A percentile compares a stretch with the other conserved stretches of the same genome.
Evolutionary conservation across 2,113 vertebrate genomes (phyloP).

Genomic region (Clinocottus analis): DNA sequence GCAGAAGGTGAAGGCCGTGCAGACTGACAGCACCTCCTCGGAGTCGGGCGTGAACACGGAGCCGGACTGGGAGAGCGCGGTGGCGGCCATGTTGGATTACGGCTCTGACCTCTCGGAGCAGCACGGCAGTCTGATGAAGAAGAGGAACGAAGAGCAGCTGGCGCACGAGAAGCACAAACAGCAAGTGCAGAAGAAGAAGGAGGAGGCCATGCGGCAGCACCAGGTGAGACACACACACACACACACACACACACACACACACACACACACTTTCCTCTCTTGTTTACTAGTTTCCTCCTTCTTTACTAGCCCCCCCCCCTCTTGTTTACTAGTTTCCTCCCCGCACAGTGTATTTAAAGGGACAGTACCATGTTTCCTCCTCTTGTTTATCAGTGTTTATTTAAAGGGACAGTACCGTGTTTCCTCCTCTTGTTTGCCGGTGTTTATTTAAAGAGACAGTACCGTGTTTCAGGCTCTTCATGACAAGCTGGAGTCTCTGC

Average conservation of each 20-base stretch:
- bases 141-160: constrained; percentile 45
- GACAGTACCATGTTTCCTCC: too few species aligned
- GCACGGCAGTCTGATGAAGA: constrained; percentile 15
- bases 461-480: constrained; percentile 57
- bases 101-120: constrained; percentile 20
- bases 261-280: too few species aligned
- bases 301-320: too few species aligned
- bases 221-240: constrained; percentile 43
- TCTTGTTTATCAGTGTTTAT: too few species aligned
- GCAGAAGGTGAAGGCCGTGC: constrained; percentile 38
- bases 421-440: too few species aligned
- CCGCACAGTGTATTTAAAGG: too few species aligned
- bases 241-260: neutral
- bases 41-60: constrained; percentile 55
- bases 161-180: constrained; percentile 18
- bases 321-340: too few species aligned
- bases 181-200: constrained; percentile 64
- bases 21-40: constrained; percentile 30
- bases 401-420: too few species aligned
- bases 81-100: constrained; percentile 42
- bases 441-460: too few species aligned
- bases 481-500: constrained; percentile 70
- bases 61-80: constrained; percentile 62
- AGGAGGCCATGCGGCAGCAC: constrained; percentile 55
- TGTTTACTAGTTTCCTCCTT: too few species aligned